Evolutionary conservation across 2,888 invertebrate genomes (phyloP).

Genomic region (Salticus scenicus): DNA sequence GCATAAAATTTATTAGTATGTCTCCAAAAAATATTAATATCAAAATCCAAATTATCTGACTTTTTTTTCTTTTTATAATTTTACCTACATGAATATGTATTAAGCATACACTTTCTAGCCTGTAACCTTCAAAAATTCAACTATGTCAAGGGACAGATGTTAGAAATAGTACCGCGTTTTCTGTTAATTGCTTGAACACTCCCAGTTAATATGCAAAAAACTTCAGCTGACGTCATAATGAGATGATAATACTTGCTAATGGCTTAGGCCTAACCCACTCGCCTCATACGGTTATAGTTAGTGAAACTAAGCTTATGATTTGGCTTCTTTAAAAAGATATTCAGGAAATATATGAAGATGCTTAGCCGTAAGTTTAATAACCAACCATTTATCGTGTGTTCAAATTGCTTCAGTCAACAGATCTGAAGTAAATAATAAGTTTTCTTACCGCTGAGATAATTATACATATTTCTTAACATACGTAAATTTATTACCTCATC

Average conservation of each 20-base stretch:
- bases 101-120: neutral
- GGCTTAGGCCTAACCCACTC: conserved; percentile 19
- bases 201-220: conserved; percentile 56
- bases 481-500: too few species aligned
- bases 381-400: neutral
- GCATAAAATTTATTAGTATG: too few species aligned
- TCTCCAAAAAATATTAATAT: too few species aligned
- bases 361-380: neutral
- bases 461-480: too few species aligned
- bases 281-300: conserved; percentile 11
- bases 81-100: conserved; percentile 19
- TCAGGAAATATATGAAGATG: neutral
- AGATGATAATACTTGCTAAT: conserved; percentile 57
- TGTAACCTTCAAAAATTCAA: neutral
- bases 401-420: conserved; percentile 2
- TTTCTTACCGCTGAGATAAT: too few species aligned
- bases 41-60: too few species aligned
- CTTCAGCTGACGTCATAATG: conserved; percentile 40
- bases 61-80: too few species aligned
- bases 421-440: too few species aligned
- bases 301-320: neutral
- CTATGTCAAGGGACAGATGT: neutral
- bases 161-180: neutral
- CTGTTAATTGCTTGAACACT: conserved; percentile 40
- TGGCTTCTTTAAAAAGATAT: conserved; percentile 2